These are phyloP conservation scores for Grammomys surdaster DNA, from an alignment of 2,113 vertebrate species.

Conservation along the genomic window DNA sequence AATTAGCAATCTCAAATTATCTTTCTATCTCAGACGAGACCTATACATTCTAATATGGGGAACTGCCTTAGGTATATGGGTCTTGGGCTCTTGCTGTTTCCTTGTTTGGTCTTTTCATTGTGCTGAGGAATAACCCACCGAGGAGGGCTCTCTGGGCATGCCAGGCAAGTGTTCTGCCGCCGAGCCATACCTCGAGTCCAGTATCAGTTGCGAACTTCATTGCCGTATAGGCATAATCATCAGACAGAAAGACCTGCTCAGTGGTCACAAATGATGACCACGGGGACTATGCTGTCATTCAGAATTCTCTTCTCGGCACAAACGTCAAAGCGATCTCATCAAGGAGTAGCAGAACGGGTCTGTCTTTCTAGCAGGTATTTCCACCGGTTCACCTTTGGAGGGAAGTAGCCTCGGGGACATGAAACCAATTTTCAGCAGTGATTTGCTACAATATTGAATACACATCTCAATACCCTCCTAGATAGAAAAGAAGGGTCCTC, in stretches of 20 bases:
- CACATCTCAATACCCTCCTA: constrained; percentile 74
- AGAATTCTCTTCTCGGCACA: constrained; percentile 53
- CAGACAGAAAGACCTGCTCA: constrained; percentile 37
- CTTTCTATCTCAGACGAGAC: constrained; percentile 22
- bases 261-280: background rate
- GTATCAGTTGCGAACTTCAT: constrained; percentile 9
- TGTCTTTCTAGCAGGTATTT: constrained; percentile 66
- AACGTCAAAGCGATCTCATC: constrained; percentile 74
- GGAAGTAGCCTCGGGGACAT: constrained; percentile 73
- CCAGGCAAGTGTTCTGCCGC: background rate
- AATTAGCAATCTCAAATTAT: constrained; percentile 22
- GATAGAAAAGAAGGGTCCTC: constrained; percentile 71
- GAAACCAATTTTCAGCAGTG: constrained; percentile 79
- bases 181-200: background rate
- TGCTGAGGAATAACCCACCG: background rate
- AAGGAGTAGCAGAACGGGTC: constrained; percentile 55
- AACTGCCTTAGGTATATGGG: background rate
- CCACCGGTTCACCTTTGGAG: constrained; percentile 70
- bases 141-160: background rate
- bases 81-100: background rate
- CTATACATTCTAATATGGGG: background rate
- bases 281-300: constrained; percentile 26
- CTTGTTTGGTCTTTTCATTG: background rate
- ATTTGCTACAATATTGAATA: constrained; percentile 80
- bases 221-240: background rate